A percentile compares a stretch with the other conserved stretches of the same genome.
Conservation (phyloP, 2,113 vertebrate species). For the Lagopus leucura region DNA sequence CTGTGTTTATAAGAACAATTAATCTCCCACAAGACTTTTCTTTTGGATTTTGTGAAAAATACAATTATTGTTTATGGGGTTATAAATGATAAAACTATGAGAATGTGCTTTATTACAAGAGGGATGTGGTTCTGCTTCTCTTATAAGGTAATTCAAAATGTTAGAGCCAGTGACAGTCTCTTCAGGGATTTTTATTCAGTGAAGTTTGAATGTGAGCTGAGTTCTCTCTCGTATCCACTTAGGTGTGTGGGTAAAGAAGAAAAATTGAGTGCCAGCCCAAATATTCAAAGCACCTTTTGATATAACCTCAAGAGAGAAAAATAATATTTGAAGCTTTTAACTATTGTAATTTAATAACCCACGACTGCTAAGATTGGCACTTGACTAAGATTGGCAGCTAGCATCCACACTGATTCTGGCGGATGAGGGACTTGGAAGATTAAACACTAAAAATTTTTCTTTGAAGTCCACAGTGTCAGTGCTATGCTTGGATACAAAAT, state of each 20-base stretch:
- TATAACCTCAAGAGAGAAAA: background rate
- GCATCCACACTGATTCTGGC: background rate
- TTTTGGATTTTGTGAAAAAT: background rate
- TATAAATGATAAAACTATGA: background rate
- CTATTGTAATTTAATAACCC: background rate
- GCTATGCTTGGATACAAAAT: background rate
- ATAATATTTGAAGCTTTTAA: background rate
- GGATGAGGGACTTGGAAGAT: background rate
- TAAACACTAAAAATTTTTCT: background rate
- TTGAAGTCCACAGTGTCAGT: background rate
- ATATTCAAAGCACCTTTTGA: background rate
- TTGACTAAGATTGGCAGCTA: background rate
- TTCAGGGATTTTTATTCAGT: background rate
- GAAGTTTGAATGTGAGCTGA: background rate
- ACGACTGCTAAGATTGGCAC: background rate
- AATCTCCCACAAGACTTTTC: background rate
- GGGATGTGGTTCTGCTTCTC: background rate
- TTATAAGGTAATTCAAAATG: rapidly evolving
- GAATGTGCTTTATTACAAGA: background rate
- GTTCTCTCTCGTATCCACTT: background rate
- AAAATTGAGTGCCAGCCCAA: background rate
- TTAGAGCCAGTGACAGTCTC: background rate
- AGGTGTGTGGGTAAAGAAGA: background rate
- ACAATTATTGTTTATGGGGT: background rate
- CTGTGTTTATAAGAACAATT: background rate